Conservation (phyloP, 1,140 invertebrate genomes). For the Semibalanus balanoides region DNA sequence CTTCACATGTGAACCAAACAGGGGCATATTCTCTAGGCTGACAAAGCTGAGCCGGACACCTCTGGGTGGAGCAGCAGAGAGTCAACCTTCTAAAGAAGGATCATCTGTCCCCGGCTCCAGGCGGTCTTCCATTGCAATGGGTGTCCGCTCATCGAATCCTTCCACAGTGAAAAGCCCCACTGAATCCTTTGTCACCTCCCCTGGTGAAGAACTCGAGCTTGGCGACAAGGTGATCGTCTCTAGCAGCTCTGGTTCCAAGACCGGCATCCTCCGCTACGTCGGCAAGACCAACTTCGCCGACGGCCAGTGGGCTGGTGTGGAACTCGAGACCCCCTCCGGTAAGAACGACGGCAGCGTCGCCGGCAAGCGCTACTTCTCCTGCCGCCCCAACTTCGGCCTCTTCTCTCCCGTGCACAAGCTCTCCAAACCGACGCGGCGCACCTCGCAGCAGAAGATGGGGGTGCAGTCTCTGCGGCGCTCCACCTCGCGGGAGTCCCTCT, state of each 20-base stretch:
- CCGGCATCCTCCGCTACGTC: slow-evolving; percentile 67
- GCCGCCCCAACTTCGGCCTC: slow-evolving; percentile 73
- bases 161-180: too few species aligned
- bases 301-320: slow-evolving; percentile 88
- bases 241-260: slow-evolving; percentile 71
- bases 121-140: too few species aligned
- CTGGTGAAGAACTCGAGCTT: too few species aligned
- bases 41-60: slow-evolving; percentile 53
- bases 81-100: too few species aligned
- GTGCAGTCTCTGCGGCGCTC: slow-evolving; percentile 2
- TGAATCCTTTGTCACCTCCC: too few species aligned
- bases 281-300: slow-evolving; percentile 75
- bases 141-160: too few species aligned
- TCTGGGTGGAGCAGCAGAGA: too few species aligned
- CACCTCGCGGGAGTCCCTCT: not conserved
- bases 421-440: too few species aligned
- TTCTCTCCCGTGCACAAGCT: slow-evolving; percentile 84
- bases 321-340: slow-evolving; percentile 79
- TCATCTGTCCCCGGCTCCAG: too few species aligned
- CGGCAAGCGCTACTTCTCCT: slow-evolving; percentile 79
- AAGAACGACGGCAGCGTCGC: slow-evolving; percentile 93
- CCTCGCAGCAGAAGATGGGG: not conserved
- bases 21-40: slow-evolving; percentile 82
- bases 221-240: slow-evolving; percentile 85
- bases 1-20: slow-evolving; percentile 85